Evolutionary conservation across 2,113 vertebrate species (phyloP).

Genomic region (Sinosuthora webbiana): DNA sequence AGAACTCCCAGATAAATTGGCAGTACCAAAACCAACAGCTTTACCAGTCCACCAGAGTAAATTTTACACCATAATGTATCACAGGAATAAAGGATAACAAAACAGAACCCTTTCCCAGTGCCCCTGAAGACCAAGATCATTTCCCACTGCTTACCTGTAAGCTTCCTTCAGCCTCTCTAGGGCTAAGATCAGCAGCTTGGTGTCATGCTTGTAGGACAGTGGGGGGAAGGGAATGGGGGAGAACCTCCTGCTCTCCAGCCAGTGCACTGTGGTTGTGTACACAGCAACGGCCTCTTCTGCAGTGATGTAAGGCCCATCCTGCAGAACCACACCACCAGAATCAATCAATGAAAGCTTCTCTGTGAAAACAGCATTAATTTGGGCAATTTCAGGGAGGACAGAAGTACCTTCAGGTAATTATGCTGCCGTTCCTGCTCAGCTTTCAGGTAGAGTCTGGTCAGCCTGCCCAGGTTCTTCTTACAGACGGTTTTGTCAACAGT

Average conservation of each 20-base stretch:
- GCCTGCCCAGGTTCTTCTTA: slow-evolving; percentile 95
- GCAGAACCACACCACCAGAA: neutral
- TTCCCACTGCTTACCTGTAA: slow-evolving; percentile 83
- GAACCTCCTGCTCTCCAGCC: slow-evolving; percentile 97
- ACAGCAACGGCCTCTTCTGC: slow-evolving; percentile 98
- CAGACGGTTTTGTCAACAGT: slow-evolving; percentile 99
- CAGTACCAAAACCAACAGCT: neutral
- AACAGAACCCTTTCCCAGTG: neutral
- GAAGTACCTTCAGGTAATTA: slow-evolving; percentile 94
- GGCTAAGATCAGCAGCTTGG: slow-evolving; percentile 95
- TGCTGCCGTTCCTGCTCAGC: slow-evolving; percentile 98
- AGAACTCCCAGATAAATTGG: neutral
- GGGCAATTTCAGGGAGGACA: neutral
- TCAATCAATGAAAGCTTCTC: neutral
- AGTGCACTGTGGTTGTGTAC: slow-evolving; percentile 98
- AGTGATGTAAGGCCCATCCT: slow-evolving; percentile 99
- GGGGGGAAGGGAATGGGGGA: slow-evolving; percentile 98
- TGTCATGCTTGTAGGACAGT: slow-evolving; percentile 96
- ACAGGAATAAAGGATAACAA: neutral
- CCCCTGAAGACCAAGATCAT: neutral
- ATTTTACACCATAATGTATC: neutral
- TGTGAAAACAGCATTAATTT: neutral
- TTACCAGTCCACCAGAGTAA: neutral
- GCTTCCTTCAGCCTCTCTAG: slow-evolving; percentile 97
- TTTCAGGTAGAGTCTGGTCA: slow-evolving; percentile 96